Evolutionary conservation across 2,113 vertebrate species (phyloP).

Genomic region (Ciconia stormi): DNA sequence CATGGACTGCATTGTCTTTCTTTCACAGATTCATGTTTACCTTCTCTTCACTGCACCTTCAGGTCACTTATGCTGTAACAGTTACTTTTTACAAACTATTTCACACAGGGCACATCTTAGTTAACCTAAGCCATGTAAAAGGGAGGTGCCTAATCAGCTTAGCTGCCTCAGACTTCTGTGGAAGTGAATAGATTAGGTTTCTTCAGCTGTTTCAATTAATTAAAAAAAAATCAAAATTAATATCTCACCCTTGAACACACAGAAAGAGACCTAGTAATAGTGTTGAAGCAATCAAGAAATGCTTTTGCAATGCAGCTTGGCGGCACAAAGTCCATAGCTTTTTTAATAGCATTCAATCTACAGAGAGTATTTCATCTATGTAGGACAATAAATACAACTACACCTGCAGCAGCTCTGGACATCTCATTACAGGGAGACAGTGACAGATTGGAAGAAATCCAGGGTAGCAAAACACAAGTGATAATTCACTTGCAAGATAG

Average conservation of each 20-base stretch:
- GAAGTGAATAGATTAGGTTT: background rate
- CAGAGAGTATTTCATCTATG: background rate
- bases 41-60: background rate
- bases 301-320: background rate
- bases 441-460: background rate
- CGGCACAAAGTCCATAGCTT: background rate
- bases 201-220: background rate
- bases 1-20: background rate
- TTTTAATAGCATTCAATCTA: background rate
- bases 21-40: background rate
- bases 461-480: background rate
- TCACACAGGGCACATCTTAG: background rate
- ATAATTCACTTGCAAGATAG: background rate
- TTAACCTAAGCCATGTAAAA: background rate
- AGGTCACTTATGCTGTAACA: background rate
- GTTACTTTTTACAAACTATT: background rate
- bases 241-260: background rate
- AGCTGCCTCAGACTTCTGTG: background rate
- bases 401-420: background rate
- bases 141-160: background rate
- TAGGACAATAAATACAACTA: slow-evolving; percentile 1
- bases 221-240: background rate
- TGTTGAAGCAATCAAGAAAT: background rate
- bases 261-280: background rate
- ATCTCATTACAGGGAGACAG: background rate